Conservation (phyloP, 2,888 invertebrate genomes). For the Zonitis immaculata region DNA sequence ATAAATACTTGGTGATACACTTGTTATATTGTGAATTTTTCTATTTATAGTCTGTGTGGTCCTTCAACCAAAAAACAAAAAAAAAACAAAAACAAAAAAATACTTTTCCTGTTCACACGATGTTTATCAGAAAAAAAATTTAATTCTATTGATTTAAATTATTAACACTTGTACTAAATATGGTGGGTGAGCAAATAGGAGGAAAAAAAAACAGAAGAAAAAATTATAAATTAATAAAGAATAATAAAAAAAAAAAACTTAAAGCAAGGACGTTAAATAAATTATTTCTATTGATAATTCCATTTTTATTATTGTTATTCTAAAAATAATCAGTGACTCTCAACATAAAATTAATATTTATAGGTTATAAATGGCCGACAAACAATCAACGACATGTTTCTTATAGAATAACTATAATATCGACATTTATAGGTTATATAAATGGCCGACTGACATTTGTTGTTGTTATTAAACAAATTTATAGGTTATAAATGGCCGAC, state of each 20-base stretch:
- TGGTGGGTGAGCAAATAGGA: not conserved
- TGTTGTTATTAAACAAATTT: no score
- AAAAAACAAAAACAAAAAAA: not conserved
- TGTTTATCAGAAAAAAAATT: no score
- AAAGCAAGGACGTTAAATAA: not conserved
- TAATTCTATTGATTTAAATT: not conserved
- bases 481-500: no score
- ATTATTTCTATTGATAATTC: not conserved
- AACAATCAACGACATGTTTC: slow-evolving; percentile 12
- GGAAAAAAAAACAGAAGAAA: no score
- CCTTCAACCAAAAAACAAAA: no score
- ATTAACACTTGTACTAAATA: not conserved
- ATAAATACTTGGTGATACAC: no score
- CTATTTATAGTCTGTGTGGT: no score
- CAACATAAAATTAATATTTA: not conserved
- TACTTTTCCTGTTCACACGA: not conserved
- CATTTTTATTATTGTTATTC: not conserved
- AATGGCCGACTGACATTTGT: no score
- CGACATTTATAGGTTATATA: no score
- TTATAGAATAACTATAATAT: no score
- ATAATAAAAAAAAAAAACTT: not conserved
- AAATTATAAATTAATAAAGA: no score
- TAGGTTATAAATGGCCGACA: not conserved
- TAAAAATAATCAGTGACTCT: not conserved
- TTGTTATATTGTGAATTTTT: no score